phyloP scores from a whole-genome alignment of 2,888 invertebrate genomes.

The Ochropacha duplaris region DNA sequence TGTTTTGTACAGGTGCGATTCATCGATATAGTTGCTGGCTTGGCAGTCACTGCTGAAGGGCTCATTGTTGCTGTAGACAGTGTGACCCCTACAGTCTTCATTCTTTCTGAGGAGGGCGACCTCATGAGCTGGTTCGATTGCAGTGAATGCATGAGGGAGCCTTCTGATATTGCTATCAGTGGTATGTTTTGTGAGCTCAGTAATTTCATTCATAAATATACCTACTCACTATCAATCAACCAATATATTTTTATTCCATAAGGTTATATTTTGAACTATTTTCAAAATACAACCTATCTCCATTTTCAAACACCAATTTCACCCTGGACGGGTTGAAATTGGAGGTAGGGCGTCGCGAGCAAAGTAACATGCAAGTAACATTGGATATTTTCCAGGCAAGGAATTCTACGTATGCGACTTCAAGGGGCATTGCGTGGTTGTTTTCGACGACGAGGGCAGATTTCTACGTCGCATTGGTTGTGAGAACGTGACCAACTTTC shows the following conservation, averaged over 20 bases:
- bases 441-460: slow-evolving; percentile 95
- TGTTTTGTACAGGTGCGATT: slow-evolving; percentile 81
- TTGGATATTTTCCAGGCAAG: slow-evolving; percentile 83
- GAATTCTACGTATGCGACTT: slow-evolving; percentile 99
- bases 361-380: too few relatives aligned
- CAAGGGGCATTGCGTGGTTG: slow-evolving; percentile 98
- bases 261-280: too few relatives aligned
- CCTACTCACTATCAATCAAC: not conserved
- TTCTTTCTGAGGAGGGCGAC: slow-evolving; percentile 95
- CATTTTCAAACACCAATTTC: too few relatives aligned
- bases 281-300: too few relatives aligned
- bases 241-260: too few relatives aligned
- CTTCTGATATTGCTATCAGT: slow-evolving; percentile 97
- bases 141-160: slow-evolving; percentile 98
- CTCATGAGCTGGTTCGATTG: slow-evolving; percentile 98
- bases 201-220: not conserved
- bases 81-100: slow-evolving; percentile 97
- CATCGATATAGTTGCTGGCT: slow-evolving; percentile 95
- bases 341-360: too few relatives aligned
- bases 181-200: slow-evolving; percentile 77
- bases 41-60: slow-evolving; percentile 95
- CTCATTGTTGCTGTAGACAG: slow-evolving; percentile 98
- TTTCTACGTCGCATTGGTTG: slow-evolving; percentile 97
- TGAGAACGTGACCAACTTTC: slow-evolving; percentile 97
- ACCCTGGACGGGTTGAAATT: too few relatives aligned